Percentiles rank a stretch among this genome's conserved stretches.
Conservation (phyloP, 1,140 invertebrate genomes). For the Luehdorfia chinensis region DNA sequence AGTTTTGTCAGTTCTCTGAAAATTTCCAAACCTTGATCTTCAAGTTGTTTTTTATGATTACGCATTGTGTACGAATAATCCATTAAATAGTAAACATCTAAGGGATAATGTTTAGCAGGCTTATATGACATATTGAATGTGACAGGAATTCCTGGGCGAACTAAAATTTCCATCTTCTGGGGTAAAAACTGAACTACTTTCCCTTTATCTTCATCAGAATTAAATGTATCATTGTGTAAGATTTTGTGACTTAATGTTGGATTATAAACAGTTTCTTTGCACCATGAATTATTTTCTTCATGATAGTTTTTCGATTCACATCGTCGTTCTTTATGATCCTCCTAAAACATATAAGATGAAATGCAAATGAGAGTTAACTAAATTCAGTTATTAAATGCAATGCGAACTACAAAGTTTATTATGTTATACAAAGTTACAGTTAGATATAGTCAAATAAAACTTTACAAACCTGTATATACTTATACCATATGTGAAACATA, state of each 20-base stretch:
- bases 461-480: neutral
- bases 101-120: conserved; percentile 88
- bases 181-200: conserved; percentile 49
- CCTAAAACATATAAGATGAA: conserved; percentile 24
- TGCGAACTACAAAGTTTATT: no score
- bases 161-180: conserved; percentile 43
- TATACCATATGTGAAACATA: neutral
- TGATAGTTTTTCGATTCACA: conserved; percentile 26
- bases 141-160: conserved; percentile 37
- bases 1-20: conserved; percentile 83
- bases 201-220: conserved; percentile 18
- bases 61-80: conserved; percentile 91
- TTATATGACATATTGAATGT: conserved; percentile 67
- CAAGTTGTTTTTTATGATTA: conserved; percentile 83
- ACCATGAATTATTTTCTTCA: conserved; percentile 31
- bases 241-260: conserved; percentile 15
- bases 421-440: no score
- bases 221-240: conserved; percentile 25
- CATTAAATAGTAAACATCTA: conserved; percentile 94
- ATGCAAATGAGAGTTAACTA: neutral
- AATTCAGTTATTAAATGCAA: no score
- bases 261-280: conserved; percentile 29
- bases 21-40: conserved; percentile 81
- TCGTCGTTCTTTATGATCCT: conserved; percentile 26
- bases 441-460: no score